phyloP scores from a whole-genome alignment of 2,797 vertebrate genomes.

The Poecilia gillii region DNA sequence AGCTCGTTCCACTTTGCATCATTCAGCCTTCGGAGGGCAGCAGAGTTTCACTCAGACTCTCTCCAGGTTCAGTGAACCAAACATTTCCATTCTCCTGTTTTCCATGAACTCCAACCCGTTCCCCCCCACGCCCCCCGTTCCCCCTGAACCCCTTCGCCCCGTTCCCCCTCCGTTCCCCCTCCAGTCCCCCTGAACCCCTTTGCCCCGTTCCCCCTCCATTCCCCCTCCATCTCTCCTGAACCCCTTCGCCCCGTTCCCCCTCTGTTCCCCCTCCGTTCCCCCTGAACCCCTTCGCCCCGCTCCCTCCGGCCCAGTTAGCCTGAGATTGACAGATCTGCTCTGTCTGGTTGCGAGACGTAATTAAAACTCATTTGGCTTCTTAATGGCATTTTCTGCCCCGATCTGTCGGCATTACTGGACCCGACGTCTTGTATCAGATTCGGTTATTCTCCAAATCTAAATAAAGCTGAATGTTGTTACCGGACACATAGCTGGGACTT shows the following conservation, averaged over 20 bases:
- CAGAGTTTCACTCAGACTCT: constrained; percentile 62
- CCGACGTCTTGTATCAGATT: constrained; percentile 67
- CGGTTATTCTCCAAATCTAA: constrained; percentile 56
- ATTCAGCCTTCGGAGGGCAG: constrained; percentile 77
- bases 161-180: no score
- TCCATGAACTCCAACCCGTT: not conserved
- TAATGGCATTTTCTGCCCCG: constrained; percentile 75
- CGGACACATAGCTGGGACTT: no score
- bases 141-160: no score
- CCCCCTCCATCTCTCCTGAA: no score
- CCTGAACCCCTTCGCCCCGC: not conserved
- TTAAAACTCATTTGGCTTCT: constrained; percentile 82
- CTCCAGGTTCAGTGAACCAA: constrained; percentile 14
- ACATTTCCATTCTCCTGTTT: constrained; percentile 18
- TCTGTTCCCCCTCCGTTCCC: no score
- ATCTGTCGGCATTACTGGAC: constrained; percentile 74
- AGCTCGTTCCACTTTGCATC: constrained; percentile 3
- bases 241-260: no score
- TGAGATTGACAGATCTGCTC: constrained; percentile 82
- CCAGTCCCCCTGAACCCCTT: no score
- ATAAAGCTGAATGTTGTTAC: constrained; percentile 10
- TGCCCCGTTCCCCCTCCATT: no score
- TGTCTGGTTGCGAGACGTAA: constrained; percentile 78
- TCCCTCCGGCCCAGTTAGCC: constrained; percentile 35
- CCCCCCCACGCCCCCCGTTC: no score